These are phyloP conservation scores for Rhopilema esculentum DNA, from an alignment of 30 jellyfish, hydroid and myxozoan species.

Conservation along the genomic window DNA sequence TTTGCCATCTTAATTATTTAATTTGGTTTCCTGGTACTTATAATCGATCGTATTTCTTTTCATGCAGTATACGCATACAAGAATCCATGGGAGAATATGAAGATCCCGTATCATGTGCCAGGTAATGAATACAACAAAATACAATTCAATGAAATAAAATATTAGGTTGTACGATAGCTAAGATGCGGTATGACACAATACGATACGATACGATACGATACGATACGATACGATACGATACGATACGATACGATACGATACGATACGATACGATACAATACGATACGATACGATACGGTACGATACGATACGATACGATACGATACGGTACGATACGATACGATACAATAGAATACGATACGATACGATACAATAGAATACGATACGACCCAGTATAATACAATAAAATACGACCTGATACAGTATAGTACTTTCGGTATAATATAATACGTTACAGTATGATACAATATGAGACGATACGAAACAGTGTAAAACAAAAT, in stretches of 20 bases:
- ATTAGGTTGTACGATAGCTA: neutral
- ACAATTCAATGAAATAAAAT: neutral
- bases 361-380: neutral
- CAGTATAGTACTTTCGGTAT: neutral
- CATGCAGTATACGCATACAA: conserved; percentile 83
- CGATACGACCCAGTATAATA: neutral
- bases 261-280: neutral
- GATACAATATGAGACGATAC: neutral
- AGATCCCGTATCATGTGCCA: conserved; percentile 95
- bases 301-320: neutral
- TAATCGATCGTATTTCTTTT: neutral
- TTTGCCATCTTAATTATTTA: too few relatives aligned
- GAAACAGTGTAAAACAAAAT: neutral
- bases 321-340: neutral
- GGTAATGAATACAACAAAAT: conserved; percentile 52
- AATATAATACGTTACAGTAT: neutral
- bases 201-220: neutral
- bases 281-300: conserved; percentile 8
- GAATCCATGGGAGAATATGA: conserved; percentile 94
- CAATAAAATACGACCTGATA: neutral
- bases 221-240: neutral
- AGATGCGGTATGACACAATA: neutral
- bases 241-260: neutral
- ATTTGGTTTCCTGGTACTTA: neutral
- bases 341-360: conserved; percentile 5